Base-by-base conservation (phyloP, 2,797 vertebrate species). In the Rallus crepitans region DNA sequence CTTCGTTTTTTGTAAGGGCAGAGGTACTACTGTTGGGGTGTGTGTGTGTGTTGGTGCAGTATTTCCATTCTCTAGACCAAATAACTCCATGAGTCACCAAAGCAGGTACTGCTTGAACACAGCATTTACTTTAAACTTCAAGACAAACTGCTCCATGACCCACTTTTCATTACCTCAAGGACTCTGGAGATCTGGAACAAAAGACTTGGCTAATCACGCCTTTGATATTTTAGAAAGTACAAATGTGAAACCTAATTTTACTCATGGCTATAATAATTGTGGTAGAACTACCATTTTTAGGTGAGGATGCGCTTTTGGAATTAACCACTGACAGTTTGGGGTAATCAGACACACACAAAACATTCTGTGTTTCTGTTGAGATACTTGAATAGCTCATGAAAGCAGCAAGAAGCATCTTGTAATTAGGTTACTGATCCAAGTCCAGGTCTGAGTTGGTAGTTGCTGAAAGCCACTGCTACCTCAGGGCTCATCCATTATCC, bases 181-280 rank as follows among this genome's bases (percentile, higher is more conserved):
- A 97, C 96, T 96, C 78, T 18, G 35, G 85, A 94, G 82, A 95
- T 95, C 92, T 96, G 87, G 90, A 97, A 96, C 94, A 87, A 97
- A 97, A 97, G 87, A 63, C 64, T 75, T 95, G 55, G 81, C 71
- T 97, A 96, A 97, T 97, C 87, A 59, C 48, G 81, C 94, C 95
- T 98, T 98, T 98, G 97, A 96, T 98, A 97, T 97, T 98, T 97
- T 94, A 96, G 96, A 97, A 97, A 94, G 94, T 97, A 94, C 89
- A 96, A 97, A 91, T 97, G 93, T 95, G 81, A 90, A 90, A 90
- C 95, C 93, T 95, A 95, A 95, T 95, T 97, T 96, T 96, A 90
- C 82, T 94, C 69, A 75, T 61, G 87, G 53, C 84, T 90, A 1
- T 94, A 96, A 95, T 87, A 56, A 72, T 90, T 82, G 91, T 93